phyloP scores from a whole-genome alignment of 2,888 invertebrate species.

The Diachrysia chrysitis region DNA sequence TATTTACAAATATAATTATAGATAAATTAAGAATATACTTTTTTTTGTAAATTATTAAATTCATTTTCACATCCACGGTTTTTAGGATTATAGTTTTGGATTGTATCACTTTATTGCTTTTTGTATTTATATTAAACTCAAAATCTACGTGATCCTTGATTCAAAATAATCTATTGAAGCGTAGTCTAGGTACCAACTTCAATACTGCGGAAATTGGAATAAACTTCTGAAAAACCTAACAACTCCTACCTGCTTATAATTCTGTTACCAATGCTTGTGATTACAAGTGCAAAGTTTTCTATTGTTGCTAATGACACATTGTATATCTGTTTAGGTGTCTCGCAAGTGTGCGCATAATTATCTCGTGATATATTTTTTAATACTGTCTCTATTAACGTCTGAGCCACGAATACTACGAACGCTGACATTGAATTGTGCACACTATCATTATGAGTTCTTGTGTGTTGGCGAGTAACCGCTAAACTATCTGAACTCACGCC shows the following conservation, averaged over 20 bases:
- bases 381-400: background rate
- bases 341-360: background rate
- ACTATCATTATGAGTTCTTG: slow-evolving; percentile 26
- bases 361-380: slow-evolving; percentile 2
- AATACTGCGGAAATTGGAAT: background rate
- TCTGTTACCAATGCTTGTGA: background rate
- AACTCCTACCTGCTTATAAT: background rate
- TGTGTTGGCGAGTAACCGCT: slow-evolving; percentile 40
- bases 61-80: background rate
- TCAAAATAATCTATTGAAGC: background rate
- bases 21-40: too few relatives aligned
- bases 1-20: too few relatives aligned
- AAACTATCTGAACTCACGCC: slow-evolving; percentile 55
- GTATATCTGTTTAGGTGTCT: background rate
- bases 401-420: slow-evolving; percentile 6
- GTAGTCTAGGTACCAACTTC: background rate
- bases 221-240: background rate
- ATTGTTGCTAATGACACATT: background rate
- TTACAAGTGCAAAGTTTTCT: slow-evolving; percentile 3
- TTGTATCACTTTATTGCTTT: too few relatives aligned
- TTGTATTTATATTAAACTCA: too few relatives aligned
- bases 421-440: slow-evolving; percentile 40
- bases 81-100: too few relatives aligned
- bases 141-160: too few relatives aligned
- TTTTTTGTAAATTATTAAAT: too few relatives aligned